Percentiles rank a stretch among this genome's conserved stretches.
Conservation (phyloP, 2,888 invertebrate genomes). For the Rhopalosiphum nymphaeae region DNA sequence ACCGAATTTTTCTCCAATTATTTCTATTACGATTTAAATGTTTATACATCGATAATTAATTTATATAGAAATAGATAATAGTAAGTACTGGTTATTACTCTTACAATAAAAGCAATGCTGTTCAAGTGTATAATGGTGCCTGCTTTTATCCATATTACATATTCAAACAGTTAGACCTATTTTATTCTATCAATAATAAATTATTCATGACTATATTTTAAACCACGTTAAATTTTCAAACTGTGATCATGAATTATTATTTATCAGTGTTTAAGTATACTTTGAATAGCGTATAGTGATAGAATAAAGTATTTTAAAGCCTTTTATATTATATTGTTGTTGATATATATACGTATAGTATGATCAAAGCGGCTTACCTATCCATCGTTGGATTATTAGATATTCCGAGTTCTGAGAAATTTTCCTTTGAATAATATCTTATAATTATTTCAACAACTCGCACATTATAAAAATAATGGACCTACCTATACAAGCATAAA, state of each 20-base stretch:
- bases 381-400: too few species aligned
- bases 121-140: not conserved
- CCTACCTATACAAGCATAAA: not conserved
- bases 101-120: not conserved
- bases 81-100: not conserved
- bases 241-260: not conserved
- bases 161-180: not conserved
- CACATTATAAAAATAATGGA: not conserved
- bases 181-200: conserved; percentile 3
- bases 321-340: not conserved
- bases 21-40: not conserved
- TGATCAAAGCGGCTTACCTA: too few species aligned
- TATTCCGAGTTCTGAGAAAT: not conserved
- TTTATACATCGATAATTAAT: not conserved
- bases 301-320: not conserved
- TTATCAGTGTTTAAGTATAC: not conserved
- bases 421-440: not conserved
- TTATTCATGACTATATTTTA: not conserved
- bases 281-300: not conserved
- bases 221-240: not conserved
- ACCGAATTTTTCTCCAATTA: not conserved
- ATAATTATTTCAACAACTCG: not conserved
- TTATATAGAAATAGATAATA: not conserved
- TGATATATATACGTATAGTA: not conserved
- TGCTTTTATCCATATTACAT: not conserved